Conservation (phyloP, 2,113 vertebrate genomes). For the Nibea coibor region DNA sequence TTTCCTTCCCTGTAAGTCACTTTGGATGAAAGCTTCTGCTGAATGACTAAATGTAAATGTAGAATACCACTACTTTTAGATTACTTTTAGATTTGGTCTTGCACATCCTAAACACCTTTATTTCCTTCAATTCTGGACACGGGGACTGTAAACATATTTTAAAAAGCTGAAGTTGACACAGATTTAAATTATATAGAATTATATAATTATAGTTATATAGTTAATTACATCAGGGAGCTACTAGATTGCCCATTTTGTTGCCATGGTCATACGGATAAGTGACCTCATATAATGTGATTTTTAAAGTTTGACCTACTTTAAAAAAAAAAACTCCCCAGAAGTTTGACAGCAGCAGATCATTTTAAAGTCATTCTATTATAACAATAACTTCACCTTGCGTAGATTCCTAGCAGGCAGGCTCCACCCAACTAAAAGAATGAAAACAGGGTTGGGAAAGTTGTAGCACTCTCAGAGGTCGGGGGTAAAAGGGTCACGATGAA, state of each 20-base stretch:
- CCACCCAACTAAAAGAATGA: constrained; percentile 22
- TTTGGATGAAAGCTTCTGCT: too few species aligned
- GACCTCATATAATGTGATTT: background rate
- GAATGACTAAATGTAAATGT: too few species aligned
- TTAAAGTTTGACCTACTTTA: background rate
- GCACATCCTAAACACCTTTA: too few species aligned
- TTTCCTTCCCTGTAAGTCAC: too few species aligned
- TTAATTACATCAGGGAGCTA: too few species aligned
- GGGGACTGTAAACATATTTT: background rate
- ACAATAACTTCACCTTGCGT: constrained; percentile 12
- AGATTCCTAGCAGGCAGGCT: constrained; percentile 8
- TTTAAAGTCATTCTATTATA: constrained; percentile 1
- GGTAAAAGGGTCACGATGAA: constrained; percentile 57
- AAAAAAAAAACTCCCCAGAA: background rate
- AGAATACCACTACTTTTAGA: background rate
- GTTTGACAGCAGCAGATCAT: constrained; percentile 3
- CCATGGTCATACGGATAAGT: background rate
- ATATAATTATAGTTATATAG: too few species aligned
- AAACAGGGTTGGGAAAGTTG: constrained; percentile 30
- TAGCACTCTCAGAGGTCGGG: constrained; percentile 39
- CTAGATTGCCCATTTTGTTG: background rate
- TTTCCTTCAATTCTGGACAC: background rate
- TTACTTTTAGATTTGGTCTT: too few species aligned
- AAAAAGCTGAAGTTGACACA: background rate
- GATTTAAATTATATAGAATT: background rate